These are phyloP conservation scores for Cosmorhoe ocellata DNA, from an alignment of 2,888 invertebrate genomes.

Conservation along the genomic window DNA sequence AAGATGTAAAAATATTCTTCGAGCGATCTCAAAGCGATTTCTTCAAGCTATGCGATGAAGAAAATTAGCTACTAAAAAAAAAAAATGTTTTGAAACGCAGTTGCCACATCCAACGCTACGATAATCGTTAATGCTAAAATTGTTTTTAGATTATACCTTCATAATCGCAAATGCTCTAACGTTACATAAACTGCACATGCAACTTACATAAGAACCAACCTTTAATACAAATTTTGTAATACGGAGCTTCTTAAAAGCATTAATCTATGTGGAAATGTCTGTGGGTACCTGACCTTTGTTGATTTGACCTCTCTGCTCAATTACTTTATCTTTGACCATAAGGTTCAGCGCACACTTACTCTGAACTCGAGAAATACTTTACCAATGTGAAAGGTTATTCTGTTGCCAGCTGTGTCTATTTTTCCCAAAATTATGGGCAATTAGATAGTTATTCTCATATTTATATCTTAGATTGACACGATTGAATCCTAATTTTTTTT, in stretches of 20 bases:
- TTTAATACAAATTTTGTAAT: constrained; percentile 45
- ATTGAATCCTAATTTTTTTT: too few relatives aligned
- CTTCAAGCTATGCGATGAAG: too few relatives aligned
- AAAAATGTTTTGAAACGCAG: too few relatives aligned
- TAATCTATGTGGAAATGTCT: constrained; percentile 45
- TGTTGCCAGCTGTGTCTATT: background rate
- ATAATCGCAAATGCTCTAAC: constrained; percentile 13
- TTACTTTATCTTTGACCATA: constrained; percentile 36
- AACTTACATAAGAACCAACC: constrained; percentile 45
- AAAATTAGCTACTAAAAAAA: too few relatives aligned
- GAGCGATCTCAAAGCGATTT: too few relatives aligned
- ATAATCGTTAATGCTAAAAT: background rate
- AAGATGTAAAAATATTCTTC: too few relatives aligned
- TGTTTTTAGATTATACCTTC: constrained; percentile 2
- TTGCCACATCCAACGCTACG: background rate
- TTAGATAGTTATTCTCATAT: too few relatives aligned
- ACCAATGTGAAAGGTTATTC: background rate
- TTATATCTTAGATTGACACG: too few relatives aligned
- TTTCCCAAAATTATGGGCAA: too few relatives aligned
- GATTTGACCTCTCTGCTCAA: constrained; percentile 40
- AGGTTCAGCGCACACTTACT: background rate
- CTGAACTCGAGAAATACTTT: background rate
- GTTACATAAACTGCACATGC: constrained; percentile 42
- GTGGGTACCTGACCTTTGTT: constrained; percentile 38
- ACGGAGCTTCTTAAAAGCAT: constrained; percentile 44